Conservation (phyloP, 2,113 vertebrate species). For the Pagrus major region DNA sequence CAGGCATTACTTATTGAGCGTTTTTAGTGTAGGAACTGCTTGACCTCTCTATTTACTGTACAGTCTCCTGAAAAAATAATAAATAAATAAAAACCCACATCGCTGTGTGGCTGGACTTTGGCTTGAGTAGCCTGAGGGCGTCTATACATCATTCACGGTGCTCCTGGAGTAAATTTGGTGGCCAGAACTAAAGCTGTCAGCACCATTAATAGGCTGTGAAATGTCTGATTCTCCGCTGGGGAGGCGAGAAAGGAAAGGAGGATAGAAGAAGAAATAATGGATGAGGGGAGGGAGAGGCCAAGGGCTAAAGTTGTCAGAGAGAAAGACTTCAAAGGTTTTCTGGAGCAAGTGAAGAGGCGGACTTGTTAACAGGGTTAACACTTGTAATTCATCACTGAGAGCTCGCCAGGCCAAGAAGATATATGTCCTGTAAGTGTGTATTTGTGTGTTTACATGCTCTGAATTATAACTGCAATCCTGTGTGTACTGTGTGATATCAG, state of each 20-base stretch:
- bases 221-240: slow-evolving; percentile 32
- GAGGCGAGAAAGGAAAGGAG: not conserved
- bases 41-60: slow-evolving; percentile 1
- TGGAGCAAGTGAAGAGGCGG: not conserved
- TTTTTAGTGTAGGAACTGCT: not conserved
- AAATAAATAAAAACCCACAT: slow-evolving; percentile 1
- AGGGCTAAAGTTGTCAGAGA: slow-evolving; percentile 7
- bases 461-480: not conserved
- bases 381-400: not conserved
- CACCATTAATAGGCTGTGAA: slow-evolving; percentile 47
- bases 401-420: not conserved
- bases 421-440: not conserved
- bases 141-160: slow-evolving; percentile 13
- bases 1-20: slow-evolving; percentile 20
- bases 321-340: slow-evolving; percentile 25
- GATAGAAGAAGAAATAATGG: slow-evolving; percentile 22
- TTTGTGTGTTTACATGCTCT: not conserved
- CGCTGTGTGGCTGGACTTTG: not conserved
- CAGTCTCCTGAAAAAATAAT: slow-evolving; percentile 14
- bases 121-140: not conserved
- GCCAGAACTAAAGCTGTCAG: slow-evolving; percentile 45
- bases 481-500: not conserved
- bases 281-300: slow-evolving; percentile 8
- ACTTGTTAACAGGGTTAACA: not conserved
- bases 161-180: slow-evolving; percentile 11